These are phyloP conservation scores for Orthosia gracilis DNA, from an alignment of 2,888 invertebrate species.

Conservation along the genomic window DNA sequence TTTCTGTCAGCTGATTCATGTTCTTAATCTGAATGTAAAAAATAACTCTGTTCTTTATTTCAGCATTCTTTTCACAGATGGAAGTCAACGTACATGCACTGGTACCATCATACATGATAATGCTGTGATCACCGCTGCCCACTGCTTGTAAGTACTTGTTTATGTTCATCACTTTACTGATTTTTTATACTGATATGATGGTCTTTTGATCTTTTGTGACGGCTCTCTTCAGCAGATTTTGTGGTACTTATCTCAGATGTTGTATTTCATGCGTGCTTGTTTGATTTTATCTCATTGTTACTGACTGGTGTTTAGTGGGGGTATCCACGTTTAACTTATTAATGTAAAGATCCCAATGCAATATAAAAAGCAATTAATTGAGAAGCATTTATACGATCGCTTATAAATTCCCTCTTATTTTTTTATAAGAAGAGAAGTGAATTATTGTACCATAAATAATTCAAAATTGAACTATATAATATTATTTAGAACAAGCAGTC, in stretches of 20 bases:
- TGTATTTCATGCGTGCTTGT: neutral
- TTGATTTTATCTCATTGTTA: neutral
- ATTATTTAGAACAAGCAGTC: slow-evolving; percentile 9
- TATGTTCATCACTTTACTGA: neutral
- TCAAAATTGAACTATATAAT: slow-evolving; percentile 12
- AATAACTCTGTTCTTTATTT: slow-evolving; percentile 55
- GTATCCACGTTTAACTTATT: neutral
- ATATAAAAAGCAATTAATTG: neutral
- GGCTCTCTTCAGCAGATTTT: neutral
- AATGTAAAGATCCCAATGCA: neutral
- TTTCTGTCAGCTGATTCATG: too few species aligned
- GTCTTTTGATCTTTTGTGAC: neutral
- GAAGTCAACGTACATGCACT: slow-evolving; percentile 76
- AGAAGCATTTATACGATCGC: neutral
- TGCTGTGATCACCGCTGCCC: slow-evolving; percentile 81
- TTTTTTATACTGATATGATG: neutral
- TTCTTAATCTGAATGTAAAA: neutral
- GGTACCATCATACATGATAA: slow-evolving; percentile 82
- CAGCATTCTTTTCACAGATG: slow-evolving; percentile 79
- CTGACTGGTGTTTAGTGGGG: too few species aligned
- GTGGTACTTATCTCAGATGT: neutral
- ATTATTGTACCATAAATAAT: slow-evolving; percentile 3
- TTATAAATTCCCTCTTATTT: neutral
- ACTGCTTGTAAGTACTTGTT: slow-evolving; percentile 81
- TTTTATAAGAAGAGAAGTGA: too few species aligned